Evolutionary conservation across 2,888 invertebrate genomes (phyloP).

Genomic region (Cryptus viduatorius): DNA sequence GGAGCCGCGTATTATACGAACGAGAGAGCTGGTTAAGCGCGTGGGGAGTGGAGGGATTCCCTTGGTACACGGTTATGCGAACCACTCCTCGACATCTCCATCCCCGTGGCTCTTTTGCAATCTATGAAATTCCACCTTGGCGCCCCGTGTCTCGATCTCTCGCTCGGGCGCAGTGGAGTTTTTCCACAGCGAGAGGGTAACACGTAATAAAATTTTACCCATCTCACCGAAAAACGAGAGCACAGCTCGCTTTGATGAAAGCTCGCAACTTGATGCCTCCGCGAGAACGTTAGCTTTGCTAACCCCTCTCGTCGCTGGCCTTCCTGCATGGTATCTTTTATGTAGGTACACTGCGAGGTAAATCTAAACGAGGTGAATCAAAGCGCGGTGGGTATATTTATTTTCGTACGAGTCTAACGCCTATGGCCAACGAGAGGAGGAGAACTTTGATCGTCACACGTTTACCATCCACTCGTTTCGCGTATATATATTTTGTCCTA

Average conservation of each 20-base stretch:
- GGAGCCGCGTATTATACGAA: not conserved
- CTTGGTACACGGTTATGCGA: not conserved
- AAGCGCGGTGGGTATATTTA: not conserved
- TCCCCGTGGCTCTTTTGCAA: slow-evolving; percentile 6
- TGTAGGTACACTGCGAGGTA: not conserved
- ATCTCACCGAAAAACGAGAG: not conserved
- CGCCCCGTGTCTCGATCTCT: not conserved
- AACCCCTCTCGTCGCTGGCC: not conserved
- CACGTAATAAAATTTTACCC: not conserved
- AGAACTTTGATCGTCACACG: not conserved
- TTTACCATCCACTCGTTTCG: too few relatives aligned
- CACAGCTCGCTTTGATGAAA: not conserved
- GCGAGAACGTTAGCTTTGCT: not conserved
- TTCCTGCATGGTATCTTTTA: not conserved
- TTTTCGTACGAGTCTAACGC: not conserved
- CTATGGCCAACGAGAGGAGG: not conserved
- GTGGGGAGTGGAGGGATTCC: not conserved
- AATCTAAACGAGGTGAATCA: slow-evolving; percentile 3
- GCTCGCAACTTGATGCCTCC: not conserved
- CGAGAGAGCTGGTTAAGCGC: not conserved
- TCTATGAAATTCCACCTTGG: not conserved
- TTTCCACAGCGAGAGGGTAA: not conserved
- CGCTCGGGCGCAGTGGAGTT: not conserved
- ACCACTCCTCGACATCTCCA: not conserved
- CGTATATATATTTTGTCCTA: too few relatives aligned